Conservation (phyloP, 1,140 invertebrate species). For the Brachystomella parvula region DNA sequence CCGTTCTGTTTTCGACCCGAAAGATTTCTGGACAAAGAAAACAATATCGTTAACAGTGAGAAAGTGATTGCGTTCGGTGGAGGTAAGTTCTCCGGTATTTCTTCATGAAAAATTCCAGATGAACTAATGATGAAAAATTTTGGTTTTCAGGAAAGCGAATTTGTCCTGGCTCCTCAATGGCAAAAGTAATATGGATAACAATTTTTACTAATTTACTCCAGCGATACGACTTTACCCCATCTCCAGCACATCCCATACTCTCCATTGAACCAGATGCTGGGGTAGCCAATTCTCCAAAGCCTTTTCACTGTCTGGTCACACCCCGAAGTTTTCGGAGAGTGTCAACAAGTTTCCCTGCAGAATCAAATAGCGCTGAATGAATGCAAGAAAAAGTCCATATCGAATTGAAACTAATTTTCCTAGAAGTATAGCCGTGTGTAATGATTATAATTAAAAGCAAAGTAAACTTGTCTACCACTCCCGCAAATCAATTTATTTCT, state of each 20-base stretch:
- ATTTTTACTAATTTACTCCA: not conserved
- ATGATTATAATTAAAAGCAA: no score
- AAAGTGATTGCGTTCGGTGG: conserved; percentile 15
- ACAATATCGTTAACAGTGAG: conserved; percentile 9
- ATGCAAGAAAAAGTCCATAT: no score
- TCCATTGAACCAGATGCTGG: not conserved
- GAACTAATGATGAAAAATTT: not conserved
- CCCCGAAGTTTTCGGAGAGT: not conserved
- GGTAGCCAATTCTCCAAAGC: not conserved
- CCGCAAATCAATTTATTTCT: no score
- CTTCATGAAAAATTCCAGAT: not conserved
- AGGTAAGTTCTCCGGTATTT: conserved; percentile 2
- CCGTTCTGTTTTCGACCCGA: conserved; percentile 46
- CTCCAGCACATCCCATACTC: not conserved
- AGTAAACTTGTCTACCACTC: no score
- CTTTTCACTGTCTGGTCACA: not conserved
- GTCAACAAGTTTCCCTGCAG: not conserved
- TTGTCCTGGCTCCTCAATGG: conserved; percentile 6
- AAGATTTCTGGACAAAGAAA: conserved; percentile 42
- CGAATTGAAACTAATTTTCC: no score
- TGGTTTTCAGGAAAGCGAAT: conserved; percentile 7
- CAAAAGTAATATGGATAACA: not conserved
- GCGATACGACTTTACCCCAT: not conserved
- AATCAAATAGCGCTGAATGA: not conserved
- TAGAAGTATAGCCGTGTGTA: no score